Conservation (phyloP, 2,888 invertebrate genomes). For the Candidula unifasciata region DNA sequence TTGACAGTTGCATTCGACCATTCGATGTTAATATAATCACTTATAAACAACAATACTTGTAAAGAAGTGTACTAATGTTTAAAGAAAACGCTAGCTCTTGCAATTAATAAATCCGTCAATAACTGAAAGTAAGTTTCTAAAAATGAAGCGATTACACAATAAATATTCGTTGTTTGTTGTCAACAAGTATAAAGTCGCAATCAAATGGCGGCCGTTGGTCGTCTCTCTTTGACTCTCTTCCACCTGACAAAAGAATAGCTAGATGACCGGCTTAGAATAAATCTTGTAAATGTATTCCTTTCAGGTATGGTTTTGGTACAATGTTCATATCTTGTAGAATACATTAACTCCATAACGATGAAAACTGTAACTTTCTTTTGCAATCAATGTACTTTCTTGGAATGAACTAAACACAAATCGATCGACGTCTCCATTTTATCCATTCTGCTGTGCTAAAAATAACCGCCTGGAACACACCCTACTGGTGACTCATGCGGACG, state of each 20-base stretch:
- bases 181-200: background rate
- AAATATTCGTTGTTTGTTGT: too few relatives aligned
- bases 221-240: background rate
- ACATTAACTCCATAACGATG: conserved; percentile 8
- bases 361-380: background rate
- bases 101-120: too few relatives aligned
- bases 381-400: background rate
- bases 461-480: background rate
- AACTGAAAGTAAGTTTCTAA: too few relatives aligned
- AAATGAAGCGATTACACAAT: too few relatives aligned
- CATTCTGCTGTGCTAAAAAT: background rate
- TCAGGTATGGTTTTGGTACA: background rate
- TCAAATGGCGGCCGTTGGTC: background rate
- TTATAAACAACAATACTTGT: too few relatives aligned
- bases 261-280: conserved; percentile 1
- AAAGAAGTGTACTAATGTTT: too few relatives aligned
- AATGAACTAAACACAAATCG: background rate
- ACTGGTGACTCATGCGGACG: background rate
- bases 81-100: too few relatives aligned
- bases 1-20: too few relatives aligned
- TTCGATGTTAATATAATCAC: too few relatives aligned
- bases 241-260: background rate
- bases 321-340: background rate
- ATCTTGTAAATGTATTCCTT: background rate
- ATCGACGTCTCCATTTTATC: background rate